Evolutionary conservation across 2,888 invertebrate genomes (phyloP).

Genomic region (Stegana nigrithorax): DNA sequence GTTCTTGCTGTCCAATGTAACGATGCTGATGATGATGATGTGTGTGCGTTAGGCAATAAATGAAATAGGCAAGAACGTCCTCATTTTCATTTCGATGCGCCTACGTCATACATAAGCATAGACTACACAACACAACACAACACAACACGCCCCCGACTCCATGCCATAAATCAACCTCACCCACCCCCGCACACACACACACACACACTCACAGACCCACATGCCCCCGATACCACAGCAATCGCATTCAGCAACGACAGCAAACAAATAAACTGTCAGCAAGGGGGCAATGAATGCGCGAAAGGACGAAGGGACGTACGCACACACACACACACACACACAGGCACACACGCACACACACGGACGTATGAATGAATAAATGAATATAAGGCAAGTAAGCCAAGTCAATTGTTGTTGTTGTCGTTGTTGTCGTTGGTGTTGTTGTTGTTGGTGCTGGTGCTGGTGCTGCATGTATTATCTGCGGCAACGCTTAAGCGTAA

Average conservation of each 20-base stretch:
- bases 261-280: constrained; percentile 5
- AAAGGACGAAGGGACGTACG: background rate
- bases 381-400: background rate
- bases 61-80: background rate
- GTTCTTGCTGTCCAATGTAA: too few relatives aligned
- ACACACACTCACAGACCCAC: background rate
- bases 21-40: background rate
- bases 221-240: background rate
- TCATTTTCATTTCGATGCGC: background rate
- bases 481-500: constrained; percentile 9
- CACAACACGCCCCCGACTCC: background rate
- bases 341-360: too few relatives aligned
- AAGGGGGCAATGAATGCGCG: background rate
- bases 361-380: background rate
- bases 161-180: background rate
- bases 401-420: background rate
- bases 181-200: background rate
- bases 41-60: background rate
- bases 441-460: background rate
- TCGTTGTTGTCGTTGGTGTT: background rate
- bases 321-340: background rate
- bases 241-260: too few relatives aligned
- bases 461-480: constrained; percentile 4
- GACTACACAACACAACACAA: too few relatives aligned
- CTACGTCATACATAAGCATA: too few relatives aligned